Base-by-base conservation (phyloP, 2,113 vertebrate genomes). In the Prunella himalayana region DNA sequence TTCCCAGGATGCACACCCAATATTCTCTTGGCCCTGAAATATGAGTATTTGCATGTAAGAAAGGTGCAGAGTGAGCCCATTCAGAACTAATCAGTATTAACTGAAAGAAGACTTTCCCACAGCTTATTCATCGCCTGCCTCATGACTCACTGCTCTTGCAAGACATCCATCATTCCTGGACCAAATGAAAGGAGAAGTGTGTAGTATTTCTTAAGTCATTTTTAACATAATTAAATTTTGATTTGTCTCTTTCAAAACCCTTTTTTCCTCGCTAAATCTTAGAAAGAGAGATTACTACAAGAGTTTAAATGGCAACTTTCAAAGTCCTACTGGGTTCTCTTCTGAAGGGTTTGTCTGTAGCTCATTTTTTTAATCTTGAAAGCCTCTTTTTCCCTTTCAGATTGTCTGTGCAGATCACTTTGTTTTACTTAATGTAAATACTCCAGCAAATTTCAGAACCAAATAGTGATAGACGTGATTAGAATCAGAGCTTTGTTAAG, bases 361-460 rank as follows among this genome's bases (percentile, higher is more conserved):
- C 63, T 37, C 4, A 5, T 77, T 88, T 82, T 86, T 84, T 80
- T 66, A 71, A 71, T 79, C 61, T 56, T 30, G 35, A 77, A 90
- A 82, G 65, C 69, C 77, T 79, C 30, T 76, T 82, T 86, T 75
- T 23, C 39, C 49, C 78, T 85, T 72, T 82, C 45, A 70, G 54
- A 45, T 68, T 64, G 63, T 47, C 84, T 90, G 27, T 69, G 82
- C 73, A 84, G 85, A 90, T 94, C 92, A 82, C 89, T 94, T 91
- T 63, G 79, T 93, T 97, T 94, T 70, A 37, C 76, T 89, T 90
- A 64, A 84, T 83, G 94, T 93, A 96, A 97, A 95, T 96, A 95
- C 71, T 90, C n/a, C 92, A 78, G 73, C 37, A 63, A 25, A 44
- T 75, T 92, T 94, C 73, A 92, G 84, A 83, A 78, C n/a, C 82